These are phyloP conservation scores for Semotilus atromaculatus DNA, from an alignment of 2,797 vertebrate genomes.

Conservation along the genomic window DNA sequence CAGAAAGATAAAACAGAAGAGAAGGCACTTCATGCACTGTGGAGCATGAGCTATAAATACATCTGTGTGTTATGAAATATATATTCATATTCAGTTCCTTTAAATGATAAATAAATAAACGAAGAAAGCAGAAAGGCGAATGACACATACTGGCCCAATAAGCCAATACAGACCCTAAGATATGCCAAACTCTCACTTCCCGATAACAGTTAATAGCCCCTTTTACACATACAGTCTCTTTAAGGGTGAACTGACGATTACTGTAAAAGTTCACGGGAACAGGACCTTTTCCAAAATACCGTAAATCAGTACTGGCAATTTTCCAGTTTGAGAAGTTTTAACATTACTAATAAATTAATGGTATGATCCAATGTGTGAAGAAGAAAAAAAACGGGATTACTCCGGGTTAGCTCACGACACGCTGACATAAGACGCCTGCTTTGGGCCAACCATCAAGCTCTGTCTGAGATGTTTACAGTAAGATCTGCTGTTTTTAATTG, in stretches of 20 bases:
- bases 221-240: neutral
- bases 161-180: neutral
- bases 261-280: neutral
- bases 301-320: neutral
- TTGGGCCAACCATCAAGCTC: neutral
- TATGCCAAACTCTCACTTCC: neutral
- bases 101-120: neutral
- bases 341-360: neutral
- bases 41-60: neutral
- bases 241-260: neutral
- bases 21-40: neutral
- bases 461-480: neutral
- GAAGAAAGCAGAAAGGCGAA: neutral
- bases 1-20: neutral
- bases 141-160: neutral
- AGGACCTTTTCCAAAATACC: neutral
- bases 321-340: neutral
- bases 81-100: neutral
- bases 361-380: neutral
- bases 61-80: neutral
- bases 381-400: neutral
- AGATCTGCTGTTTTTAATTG: neutral
- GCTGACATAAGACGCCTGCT: no score
- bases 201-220: neutral
- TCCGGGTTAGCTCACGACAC: no score